Base-by-base conservation (phyloP, 2,888 invertebrate genomes). In the Aplocera efformata region DNA sequence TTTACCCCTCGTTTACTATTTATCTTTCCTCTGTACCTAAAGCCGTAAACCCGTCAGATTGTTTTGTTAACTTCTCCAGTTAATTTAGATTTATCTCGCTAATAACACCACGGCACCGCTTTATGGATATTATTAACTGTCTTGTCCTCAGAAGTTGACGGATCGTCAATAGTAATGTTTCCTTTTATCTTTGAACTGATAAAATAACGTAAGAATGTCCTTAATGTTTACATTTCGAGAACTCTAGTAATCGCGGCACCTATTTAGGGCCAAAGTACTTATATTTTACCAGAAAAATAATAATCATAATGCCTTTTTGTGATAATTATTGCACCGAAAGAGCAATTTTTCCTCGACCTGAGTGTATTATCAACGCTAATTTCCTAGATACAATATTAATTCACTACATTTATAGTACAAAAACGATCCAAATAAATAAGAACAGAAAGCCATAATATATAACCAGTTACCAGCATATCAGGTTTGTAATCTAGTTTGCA, bases 401-500 rank as follows among this genome's bases (percentile, higher is more conserved):
- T 34, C 7, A 41, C 32, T 30, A 32, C 23, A 34, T 23, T 36
- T 10, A 41, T 37, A 43, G 30, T 35, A 31, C 36, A 47, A 36
- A 48, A 42, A 41, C 43, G 29, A 39, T 44, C 34, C 27, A 35
- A 44, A 52, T 53, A 47, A 39, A 50, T 48, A 43, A 29, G 47
- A 51, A 45, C 38, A 33, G 26, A 42, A 44, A 47, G 43, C 42
- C 42, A 42, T 44, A 51, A 46, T 43, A 41, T 46, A 56, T 53
- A 53, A 52, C 49, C 50, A 46, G 55, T 61, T 58, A 53, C 48
- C 45, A 56, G 58, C 52, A 58, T 71, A 72, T 53, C 48, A 28
- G 32, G 44, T 62, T 63, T 69, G 57, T 71, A 77, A 80, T 80
- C 77, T 76, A 75, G 74, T 79, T 80, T 76, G 70, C 59, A 49